A percentile compares a stretch with the other conserved stretches of the same genome.
Evolutionary conservation across 2,888 invertebrate genomes (phyloP).

Genomic region (Dolomedes plantarius): DNA sequence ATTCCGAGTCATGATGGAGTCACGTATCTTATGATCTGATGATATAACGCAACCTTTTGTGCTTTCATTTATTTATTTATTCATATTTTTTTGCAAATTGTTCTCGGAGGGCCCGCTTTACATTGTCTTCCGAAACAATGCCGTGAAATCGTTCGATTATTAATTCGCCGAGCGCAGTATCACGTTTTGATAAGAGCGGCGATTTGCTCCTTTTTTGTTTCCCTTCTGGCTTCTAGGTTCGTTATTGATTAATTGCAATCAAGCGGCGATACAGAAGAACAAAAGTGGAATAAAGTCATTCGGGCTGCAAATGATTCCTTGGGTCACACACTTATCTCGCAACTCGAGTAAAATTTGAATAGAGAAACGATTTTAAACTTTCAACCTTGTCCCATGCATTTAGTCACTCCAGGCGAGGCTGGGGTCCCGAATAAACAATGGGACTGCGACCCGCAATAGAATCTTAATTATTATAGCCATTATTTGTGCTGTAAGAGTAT

Average conservation of each 20-base stretch:
- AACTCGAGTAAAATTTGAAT: background rate
- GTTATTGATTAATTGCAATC: slow-evolving; percentile 51
- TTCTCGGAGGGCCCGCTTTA: slow-evolving; percentile 14
- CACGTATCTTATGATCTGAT: slow-evolving; percentile 46
- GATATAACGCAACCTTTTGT: slow-evolving; percentile 19
- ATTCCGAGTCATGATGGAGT: slow-evolving; percentile 34
- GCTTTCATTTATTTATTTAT: too few species aligned
- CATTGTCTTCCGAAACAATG: slow-evolving; percentile 60
- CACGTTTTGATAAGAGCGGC: slow-evolving; percentile 32
- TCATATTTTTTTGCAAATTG: slow-evolving; percentile 5
- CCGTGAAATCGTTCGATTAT: slow-evolving; percentile 50
- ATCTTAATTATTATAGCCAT: too few species aligned
- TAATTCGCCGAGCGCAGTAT: slow-evolving; percentile 45
- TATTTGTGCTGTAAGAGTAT: too few species aligned
- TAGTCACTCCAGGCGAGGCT: background rate
- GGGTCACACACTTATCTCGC: background rate
- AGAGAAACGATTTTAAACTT: background rate
- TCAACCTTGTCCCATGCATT: background rate
- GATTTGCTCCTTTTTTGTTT: background rate
- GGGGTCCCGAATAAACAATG: background rate
- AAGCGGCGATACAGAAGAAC: background rate
- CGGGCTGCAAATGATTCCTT: background rate
- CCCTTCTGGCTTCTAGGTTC: background rate
- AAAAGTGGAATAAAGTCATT: slow-evolving; percentile 4
- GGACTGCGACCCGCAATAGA: too few species aligned